Evolutionary conservation across 2,888 invertebrate genomes (phyloP).

Genomic region (Eupithecia pulchellata): DNA sequence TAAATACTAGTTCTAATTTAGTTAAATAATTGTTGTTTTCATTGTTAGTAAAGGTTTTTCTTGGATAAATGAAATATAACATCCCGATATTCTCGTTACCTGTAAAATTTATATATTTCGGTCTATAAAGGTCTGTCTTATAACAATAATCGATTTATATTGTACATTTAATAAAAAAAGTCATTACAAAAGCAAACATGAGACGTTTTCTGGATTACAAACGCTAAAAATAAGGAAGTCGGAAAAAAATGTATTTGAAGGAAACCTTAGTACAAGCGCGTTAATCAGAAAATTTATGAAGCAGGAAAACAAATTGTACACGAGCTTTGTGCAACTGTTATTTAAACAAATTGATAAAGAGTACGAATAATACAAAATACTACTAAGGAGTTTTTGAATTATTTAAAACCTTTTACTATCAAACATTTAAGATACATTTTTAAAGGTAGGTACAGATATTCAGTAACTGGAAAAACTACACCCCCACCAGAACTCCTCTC

Average conservation of each 20-base stretch:
- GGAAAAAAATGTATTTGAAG: background rate
- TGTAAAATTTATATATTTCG: too few species aligned
- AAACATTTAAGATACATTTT: background rate
- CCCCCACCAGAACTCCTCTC: background rate
- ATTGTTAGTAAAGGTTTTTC: too few species aligned
- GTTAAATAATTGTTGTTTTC: too few species aligned
- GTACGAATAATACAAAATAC: background rate
- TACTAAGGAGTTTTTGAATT: background rate
- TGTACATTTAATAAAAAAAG: background rate
- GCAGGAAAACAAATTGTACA: conserved; percentile 39
- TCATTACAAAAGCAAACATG: background rate
- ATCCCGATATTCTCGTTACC: too few species aligned
- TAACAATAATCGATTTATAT: too few species aligned
- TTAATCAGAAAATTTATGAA: conserved; percentile 44
- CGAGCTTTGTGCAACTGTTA: conserved; percentile 22
- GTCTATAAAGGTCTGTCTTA: too few species aligned
- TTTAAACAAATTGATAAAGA: conserved; percentile 9
- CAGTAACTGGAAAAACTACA: background rate
- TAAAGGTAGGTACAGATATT: background rate
- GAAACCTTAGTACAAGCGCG: conserved; percentile 34
- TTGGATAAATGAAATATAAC: too few species aligned
- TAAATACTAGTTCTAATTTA: too few species aligned
- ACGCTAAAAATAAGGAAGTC: background rate
- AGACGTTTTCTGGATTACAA: background rate
- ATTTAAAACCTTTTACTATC: background rate